A percentile compares a stretch with the other conserved stretches of the same genome.
Conservation (phyloP, 2,888 invertebrate genomes). For the Dynastes grantii region DNA sequence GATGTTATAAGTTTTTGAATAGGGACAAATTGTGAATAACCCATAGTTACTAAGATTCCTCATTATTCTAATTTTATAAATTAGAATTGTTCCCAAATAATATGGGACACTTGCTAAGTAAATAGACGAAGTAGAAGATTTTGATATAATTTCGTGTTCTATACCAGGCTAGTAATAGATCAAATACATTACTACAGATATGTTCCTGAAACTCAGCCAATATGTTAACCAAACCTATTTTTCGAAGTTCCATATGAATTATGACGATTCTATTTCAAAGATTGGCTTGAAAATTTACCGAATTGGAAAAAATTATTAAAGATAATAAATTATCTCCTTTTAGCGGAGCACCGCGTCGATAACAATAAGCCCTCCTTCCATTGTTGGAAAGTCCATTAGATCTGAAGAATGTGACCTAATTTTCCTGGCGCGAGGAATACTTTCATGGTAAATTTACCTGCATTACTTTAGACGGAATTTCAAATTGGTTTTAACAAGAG, state of each 20-base stretch:
- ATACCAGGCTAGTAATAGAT: not conserved
- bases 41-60: no score
- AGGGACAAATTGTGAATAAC: no score
- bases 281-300: slow-evolving; percentile 31
- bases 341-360: slow-evolving; percentile 34
- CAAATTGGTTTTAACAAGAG: slow-evolving; percentile 30
- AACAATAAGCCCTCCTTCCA: slow-evolving; percentile 44
- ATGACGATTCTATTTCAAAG: slow-evolving; percentile 10
- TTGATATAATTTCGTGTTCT: no score
- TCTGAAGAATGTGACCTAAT: slow-evolving; percentile 50
- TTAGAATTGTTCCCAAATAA: no score
- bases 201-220: not conserved
- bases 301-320: slow-evolving; percentile 38
- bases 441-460: slow-evolving; percentile 47
- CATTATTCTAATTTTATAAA: no score
- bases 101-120: no score
- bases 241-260: slow-evolving; percentile 10
- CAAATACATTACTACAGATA: not conserved
- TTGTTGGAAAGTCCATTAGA: slow-evolving; percentile 48
- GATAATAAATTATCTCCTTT: slow-evolving; percentile 41
- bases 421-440: slow-evolving; percentile 25
- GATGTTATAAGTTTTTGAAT: no score
- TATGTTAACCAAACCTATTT: not conserved
- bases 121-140: no score
- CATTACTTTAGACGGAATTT: slow-evolving; percentile 40